Base-by-base conservation (phyloP, 1,140 invertebrate genomes). In the Drosophila repletoides region DNA sequence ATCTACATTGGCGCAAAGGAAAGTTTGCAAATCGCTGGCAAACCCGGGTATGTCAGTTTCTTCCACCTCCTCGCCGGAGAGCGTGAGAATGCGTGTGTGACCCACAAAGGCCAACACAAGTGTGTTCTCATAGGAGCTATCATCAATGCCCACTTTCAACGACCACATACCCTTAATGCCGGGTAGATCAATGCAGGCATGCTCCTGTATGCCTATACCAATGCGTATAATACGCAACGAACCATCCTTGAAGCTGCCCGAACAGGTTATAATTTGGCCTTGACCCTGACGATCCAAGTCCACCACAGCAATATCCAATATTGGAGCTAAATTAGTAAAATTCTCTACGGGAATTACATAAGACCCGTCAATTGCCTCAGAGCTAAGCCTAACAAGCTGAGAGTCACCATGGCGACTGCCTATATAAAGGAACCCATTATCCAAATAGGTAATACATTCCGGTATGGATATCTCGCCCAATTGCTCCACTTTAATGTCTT, bases 81-180 rank as follows among this genome's bases (percentile, higher is more conserved):
- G 89, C 63, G 94, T 95, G 29, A 99, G 91, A 48, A 99, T 95
- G 74, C 97, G 93, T 2, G 97, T 98, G 88, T 98, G 97, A 5
- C 97, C 97, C 46, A 99, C 97, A 91, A 99, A 99, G 1, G 97
- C 95, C 12, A 99, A 90, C 0, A 99, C 97, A 2, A 99, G 91
- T 1, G 96, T 97, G 84, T 99, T 98, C 81, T 99, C 97, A 60
- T 81, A 89, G 24, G 89, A 65, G 2, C 76, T 81, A 5, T 90
- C 90, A 70, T 91, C 92, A 3, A 93, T 93, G 3, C 94, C 93
- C 7, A 98, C 92, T 67, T 95, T 95, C 4, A 99, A 91, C 0
- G 97, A 95, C 97, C 97, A 99, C 93, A 99, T 97, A 55, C 97
- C 98, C 92, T 99, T 99, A 43, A 99, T 98, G 21, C 98, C 97